phyloP scores from a whole-genome alignment of 2,888 invertebrate genomes.

The Polyploca ridens region DNA sequence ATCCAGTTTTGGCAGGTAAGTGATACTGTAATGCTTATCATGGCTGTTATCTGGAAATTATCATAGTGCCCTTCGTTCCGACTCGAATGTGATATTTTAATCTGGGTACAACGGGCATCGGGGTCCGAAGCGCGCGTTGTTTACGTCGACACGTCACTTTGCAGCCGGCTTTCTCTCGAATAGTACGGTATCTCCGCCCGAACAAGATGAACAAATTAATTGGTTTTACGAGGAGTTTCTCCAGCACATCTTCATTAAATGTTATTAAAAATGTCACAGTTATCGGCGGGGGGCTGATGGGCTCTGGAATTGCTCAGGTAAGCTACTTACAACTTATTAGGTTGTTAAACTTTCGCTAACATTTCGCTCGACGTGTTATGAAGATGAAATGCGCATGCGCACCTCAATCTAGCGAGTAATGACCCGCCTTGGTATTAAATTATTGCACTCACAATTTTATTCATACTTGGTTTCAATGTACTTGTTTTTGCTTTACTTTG shows the following conservation, averaged over 20 bases:
- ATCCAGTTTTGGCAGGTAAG: conserved; percentile 30
- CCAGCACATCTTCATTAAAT: conserved; percentile 71
- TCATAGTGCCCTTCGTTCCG: neutral
- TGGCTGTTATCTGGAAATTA: neutral
- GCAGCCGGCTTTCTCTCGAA: conserved; percentile 13
- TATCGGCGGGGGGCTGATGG: conserved; percentile 96
- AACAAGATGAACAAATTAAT: conserved; percentile 67
- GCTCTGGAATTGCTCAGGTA: conserved; percentile 95
- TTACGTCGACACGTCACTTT: conserved; percentile 10
- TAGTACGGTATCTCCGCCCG: neutral
- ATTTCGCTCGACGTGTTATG: too few species aligned
- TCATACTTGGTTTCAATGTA: too few species aligned
- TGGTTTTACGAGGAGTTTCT: conserved; percentile 67
- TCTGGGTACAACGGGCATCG: neutral
- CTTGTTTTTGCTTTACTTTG: too few species aligned
- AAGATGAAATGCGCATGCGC: neutral
- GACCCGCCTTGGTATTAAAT: too few species aligned
- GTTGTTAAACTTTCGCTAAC: neutral
- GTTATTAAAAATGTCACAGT: conserved; percentile 92
- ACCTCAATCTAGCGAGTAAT: neutral
- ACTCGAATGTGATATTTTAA: neutral
- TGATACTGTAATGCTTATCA: conserved; percentile 12
- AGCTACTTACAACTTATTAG: conserved; percentile 18
- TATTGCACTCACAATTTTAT: neutral
- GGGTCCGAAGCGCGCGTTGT: neutral